Base-by-base conservation (phyloP, 2,797 vertebrate species). In the Cossypha heuglini region DNA sequence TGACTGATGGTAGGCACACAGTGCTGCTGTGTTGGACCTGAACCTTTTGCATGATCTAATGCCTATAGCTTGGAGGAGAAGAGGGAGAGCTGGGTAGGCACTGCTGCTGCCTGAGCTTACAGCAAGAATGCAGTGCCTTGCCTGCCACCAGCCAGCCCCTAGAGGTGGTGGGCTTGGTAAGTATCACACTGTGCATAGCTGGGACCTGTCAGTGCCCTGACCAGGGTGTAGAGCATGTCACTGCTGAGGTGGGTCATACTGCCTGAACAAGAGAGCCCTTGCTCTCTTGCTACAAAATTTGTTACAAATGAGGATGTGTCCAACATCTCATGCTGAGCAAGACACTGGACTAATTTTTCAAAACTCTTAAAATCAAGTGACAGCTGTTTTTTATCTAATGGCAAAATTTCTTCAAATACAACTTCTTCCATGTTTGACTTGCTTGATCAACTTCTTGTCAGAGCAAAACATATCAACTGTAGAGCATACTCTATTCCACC, bases 1-100 rank as follows among this genome's bases (percentile, higher is more conserved):
- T 66, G 37, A 19, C 19, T 3, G 16, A 16, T 59, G 1, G 0
- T 18, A 55, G 45, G 29, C 15, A 31, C 10, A 4, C 5, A 2
- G 43, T 13, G 2, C 48, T 86, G 20, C 25, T 8, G 8, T 1
- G 0, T 20, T 57, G 55, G 24, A 35, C 33, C 42, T 68, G 13
- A 76, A 45, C 13, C 13, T 58, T 75, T 57, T 54, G 5, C 18
- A 6, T 38, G 26, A 54, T 6, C 4, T 18, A 16, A 11, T 25
- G 38, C 13, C 16, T 88, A 0, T 25, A 15, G 13, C 17, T 48
- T 78, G 52, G 24, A 72, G 59, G 33, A 77, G 20, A 58, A 77
- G 20, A 58, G n/a, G 51, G 61, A 4, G 40, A 76, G 46, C 48
- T 51, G 16, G 8, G 26, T 26, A 28, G 16, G n/a, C 37, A 8